Percentiles rank a stretch among this genome's conserved stretches.
Conservation (phyloP, 2,888 invertebrate species). For the Siphlonurus alternatus region DNA sequence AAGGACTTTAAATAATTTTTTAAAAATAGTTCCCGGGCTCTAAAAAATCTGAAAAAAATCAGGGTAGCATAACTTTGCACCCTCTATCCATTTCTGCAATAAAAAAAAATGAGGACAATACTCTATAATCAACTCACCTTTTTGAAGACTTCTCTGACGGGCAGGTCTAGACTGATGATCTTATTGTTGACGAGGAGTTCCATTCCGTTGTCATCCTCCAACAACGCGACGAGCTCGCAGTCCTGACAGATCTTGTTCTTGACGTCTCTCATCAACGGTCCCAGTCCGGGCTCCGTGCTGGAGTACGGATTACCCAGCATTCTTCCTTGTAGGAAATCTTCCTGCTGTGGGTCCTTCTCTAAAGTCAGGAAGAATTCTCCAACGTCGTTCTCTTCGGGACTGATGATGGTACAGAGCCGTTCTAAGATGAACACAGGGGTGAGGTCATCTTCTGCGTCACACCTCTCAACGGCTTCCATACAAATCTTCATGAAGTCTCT, state of each 20-base stretch:
- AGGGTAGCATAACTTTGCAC: no score
- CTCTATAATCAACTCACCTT: no score
- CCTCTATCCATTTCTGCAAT: no score
- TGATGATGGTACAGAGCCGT: conserved; percentile 89
- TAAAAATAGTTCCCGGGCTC: no score
- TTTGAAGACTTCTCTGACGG: no score
- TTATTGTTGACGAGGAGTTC: conserved; percentile 94
- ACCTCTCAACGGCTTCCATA: conserved; percentile 86
- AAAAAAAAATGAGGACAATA: no score
- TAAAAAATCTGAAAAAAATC: no score
- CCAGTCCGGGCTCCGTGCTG: conserved; percentile 81
- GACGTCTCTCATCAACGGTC: conserved; percentile 94
- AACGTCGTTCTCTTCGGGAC: conserved; percentile 92
- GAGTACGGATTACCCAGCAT: conserved; percentile 98
- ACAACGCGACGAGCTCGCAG: conserved; percentile 91
- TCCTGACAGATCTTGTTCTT: conserved; percentile 98
- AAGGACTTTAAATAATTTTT: no score
- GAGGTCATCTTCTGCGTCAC: conserved; percentile 76
- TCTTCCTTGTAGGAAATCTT: conserved; percentile 92
- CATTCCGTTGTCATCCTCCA: conserved; percentile 99
- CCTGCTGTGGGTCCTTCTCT: conserved; percentile 97
- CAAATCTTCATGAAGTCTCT: conserved; percentile 95
- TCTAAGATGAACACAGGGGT: conserved; percentile 98
- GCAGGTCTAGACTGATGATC: conserved; percentile 91
- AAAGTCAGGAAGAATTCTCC: conserved; percentile 92